phyloP scores from a whole-genome alignment of 2,888 invertebrate species.

The Cepaea hortensis region DNA sequence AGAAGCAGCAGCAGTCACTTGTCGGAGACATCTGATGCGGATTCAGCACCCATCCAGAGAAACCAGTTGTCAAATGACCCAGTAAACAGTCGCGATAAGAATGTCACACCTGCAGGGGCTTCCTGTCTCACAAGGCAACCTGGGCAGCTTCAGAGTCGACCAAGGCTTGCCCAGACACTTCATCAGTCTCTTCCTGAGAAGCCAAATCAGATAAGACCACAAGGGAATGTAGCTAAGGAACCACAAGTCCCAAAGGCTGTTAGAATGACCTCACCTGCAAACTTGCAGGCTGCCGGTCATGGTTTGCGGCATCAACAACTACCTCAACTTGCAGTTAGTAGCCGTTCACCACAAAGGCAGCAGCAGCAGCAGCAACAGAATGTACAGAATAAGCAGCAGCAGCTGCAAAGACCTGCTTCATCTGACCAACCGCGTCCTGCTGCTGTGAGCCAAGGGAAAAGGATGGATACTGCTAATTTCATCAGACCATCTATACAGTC shows the following conservation, averaged over 20 bases:
- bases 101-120: background rate
- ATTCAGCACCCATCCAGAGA: background rate
- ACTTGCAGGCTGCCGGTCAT: background rate
- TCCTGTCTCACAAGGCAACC: background rate
- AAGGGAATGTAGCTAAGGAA: background rate
- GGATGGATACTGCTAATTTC: background rate
- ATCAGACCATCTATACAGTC: background rate
- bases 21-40: background rate
- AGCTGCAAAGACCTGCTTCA: background rate
- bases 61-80: background rate
- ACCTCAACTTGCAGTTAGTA: background rate
- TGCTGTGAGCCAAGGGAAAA: background rate
- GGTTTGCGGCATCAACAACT: background rate
- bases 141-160: slow-evolving; percentile 1
- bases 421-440: background rate
- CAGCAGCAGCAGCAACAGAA: background rate
- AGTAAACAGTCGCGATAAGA: background rate
- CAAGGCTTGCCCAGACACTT: background rate
- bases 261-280: slow-evolving; percentile 8
- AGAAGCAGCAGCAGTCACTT: background rate
- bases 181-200: background rate
- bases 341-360: background rate
- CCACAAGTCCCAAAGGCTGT: background rate
- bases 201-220: background rate
- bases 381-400: background rate